A percentile compares a stretch with the other conserved stretches of the same genome.
phyloP scores from a whole-genome alignment of 2,888 invertebrate genomes.

The Aethes cnicana region DNA sequence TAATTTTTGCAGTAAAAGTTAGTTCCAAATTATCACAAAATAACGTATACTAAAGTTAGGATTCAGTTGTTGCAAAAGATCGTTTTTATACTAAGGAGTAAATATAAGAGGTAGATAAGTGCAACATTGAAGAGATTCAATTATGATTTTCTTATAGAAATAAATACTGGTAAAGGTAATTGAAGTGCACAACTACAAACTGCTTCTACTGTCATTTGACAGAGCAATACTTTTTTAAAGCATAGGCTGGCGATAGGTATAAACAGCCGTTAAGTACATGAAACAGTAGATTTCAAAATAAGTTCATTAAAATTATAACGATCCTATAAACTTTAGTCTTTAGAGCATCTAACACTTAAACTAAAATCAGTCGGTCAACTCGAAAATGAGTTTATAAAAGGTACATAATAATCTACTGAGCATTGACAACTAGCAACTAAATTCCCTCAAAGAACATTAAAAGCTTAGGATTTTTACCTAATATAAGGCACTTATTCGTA shows the following conservation, averaged over 20 bases:
- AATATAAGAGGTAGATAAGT: constrained; percentile 76
- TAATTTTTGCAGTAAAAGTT: constrained; percentile 35
- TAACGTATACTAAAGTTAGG: constrained; percentile 56
- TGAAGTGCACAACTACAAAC: constrained; percentile 37
- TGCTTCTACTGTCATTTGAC: constrained; percentile 9
- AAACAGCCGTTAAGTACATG: constrained; percentile 22
- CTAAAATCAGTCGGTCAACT: constrained; percentile 78
- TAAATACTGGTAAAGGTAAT: constrained; percentile 78
- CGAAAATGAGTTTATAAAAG: constrained; percentile 63
- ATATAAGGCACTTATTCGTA: constrained; percentile 36
- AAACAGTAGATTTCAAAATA: constrained; percentile 24
- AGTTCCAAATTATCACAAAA: constrained; percentile 70
- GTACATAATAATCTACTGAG: constrained; percentile 60
- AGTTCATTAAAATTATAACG: constrained; percentile 22
- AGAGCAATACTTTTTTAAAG: constrained; percentile 8
- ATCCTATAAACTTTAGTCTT: constrained; percentile 54
- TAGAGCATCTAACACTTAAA: constrained; percentile 72
- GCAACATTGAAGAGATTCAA: constrained; percentile 68
- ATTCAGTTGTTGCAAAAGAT: constrained; percentile 67
- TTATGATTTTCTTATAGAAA: constrained; percentile 60
- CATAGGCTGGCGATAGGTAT: not conserved
- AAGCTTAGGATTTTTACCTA: constrained; percentile 24
- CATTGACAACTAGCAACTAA: constrained; percentile 50
- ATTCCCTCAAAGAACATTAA: constrained; percentile 22
- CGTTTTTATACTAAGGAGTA: constrained; percentile 62